Base-by-base conservation (phyloP, 1,140 invertebrate species). In the Cydia strobilella region DNA sequence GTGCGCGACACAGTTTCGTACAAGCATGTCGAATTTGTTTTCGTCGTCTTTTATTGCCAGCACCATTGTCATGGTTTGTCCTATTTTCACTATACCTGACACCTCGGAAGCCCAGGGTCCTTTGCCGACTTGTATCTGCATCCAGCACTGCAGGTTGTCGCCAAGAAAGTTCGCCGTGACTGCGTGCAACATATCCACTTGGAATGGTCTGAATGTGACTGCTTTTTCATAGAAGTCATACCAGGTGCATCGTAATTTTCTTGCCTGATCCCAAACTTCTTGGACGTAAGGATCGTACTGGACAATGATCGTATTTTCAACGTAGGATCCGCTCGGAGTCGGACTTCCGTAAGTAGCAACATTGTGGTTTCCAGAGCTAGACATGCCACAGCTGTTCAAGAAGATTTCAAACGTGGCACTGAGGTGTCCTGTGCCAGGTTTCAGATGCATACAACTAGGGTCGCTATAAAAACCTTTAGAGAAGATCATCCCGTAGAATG, bases 11-110 rank as follows among this genome's bases (percentile, higher is more conserved):
- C 97, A 98, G 91, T 98, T 98, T 42, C 97, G 94, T 0, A 98
- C 97, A 77, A 98, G 89, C 97, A 98, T 98, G 80, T 98, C 98
- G 86, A 98, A 98, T 93, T 98, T 98, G 82, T 97, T 98, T 91
- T 98, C 98, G 77, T 98, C 97, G 81, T 98, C 98, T 89, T 98
- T 98, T 80, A 98, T 98, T 20, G 97, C 98, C 66, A 98, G 90
- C 1, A 98, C 97, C 97, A 98, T 98, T 0, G 97, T 98, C 97
- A 98, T 98, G 0, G 97, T 98, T 89, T 98, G 97, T 10, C 98
- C 98, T 75, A 98, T 98, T 92, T 98, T 98, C 0, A 98, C 97
- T 80, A 98, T 98, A 48, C 98, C 98, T 0, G 97, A 97, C 0
- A 98, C 98, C 93, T 98, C 98, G 5, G 97, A 97, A 23, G 98